These are phyloP conservation scores for Dipodomys merriami DNA, from an alignment of 2,113 vertebrate species.

Conservation along the genomic window DNA sequence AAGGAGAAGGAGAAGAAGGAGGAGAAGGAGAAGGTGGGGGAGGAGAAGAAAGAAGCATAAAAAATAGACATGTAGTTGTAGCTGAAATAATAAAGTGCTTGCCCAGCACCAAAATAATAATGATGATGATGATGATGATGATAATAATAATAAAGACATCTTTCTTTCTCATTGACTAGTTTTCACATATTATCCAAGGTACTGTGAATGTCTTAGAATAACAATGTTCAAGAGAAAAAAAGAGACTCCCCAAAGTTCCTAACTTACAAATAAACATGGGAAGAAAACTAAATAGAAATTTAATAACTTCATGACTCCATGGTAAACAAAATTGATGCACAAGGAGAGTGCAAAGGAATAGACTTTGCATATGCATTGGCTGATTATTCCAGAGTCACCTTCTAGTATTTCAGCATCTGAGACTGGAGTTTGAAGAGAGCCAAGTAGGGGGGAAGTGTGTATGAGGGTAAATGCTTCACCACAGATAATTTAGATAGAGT, in stretches of 20 bases:
- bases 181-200: background rate
- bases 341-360: background rate
- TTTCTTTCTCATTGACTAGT: slow-evolving; percentile 12
- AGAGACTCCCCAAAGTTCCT: background rate
- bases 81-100: too few relatives aligned
- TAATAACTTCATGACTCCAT: background rate
- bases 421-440: background rate
- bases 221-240: background rate
- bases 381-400: background rate
- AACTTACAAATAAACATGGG: background rate
- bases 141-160: too few relatives aligned
- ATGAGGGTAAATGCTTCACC: slow-evolving; percentile 1
- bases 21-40: too few relatives aligned
- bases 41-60: too few relatives aligned
- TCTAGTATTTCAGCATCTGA: background rate
- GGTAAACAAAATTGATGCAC: background rate
- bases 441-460: background rate
- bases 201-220: background rate
- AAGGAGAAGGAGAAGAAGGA: too few relatives aligned
- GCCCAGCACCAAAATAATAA: too few relatives aligned
- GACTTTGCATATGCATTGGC: background rate
- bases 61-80: too few relatives aligned
- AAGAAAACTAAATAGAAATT: slow-evolving; percentile 15
- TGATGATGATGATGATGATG: too few relatives aligned
- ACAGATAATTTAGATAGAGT: slow-evolving; percentile 20